Conservation (phyloP, 2,113 vertebrate species). For the Triplophysa rosa region DNA sequence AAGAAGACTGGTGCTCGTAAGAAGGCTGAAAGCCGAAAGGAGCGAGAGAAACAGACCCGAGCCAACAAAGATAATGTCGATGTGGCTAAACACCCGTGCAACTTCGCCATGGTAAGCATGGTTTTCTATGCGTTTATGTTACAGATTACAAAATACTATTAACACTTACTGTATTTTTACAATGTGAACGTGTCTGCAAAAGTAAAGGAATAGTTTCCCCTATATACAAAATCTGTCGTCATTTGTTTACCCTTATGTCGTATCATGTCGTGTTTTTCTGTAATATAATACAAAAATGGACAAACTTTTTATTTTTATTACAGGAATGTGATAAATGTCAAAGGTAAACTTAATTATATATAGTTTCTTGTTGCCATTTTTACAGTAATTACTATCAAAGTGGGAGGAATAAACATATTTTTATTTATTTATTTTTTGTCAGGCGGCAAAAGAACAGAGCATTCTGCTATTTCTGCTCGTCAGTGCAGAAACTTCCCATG, state of each 20-base stretch:
- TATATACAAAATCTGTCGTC: too few species aligned
- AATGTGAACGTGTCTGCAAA: too few species aligned
- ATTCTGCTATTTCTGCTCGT: conserved; percentile 96
- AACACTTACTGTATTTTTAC: too few species aligned
- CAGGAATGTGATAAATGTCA: conserved; percentile 98
- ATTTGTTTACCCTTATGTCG: too few species aligned
- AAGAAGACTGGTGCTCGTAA: conserved; percentile 98
- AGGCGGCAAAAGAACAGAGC: conserved; percentile 98
- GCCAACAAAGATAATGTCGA: conserved; percentile 85
- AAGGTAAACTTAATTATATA: conserved; percentile 76
- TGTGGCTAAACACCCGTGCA: conserved; percentile 95
- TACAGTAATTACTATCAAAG: neutral
- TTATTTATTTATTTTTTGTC: conserved; percentile 32
- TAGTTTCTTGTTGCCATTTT: neutral
- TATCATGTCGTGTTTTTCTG: neutral
- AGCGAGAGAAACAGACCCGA: conserved; percentile 90
- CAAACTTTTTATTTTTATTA: conserved; percentile 9
- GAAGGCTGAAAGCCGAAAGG: conserved; percentile 92
- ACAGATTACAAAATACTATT: neutral
- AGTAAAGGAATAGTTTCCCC: too few species aligned
- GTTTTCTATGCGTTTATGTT: neutral
- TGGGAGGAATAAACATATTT: conserved; percentile 14
- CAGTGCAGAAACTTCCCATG: conserved; percentile 92
- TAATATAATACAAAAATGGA: neutral
- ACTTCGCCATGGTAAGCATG: conserved; percentile 83